phyloP scores from a whole-genome alignment of 2,888 invertebrate species.

The Linyphia triangularis region DNA sequence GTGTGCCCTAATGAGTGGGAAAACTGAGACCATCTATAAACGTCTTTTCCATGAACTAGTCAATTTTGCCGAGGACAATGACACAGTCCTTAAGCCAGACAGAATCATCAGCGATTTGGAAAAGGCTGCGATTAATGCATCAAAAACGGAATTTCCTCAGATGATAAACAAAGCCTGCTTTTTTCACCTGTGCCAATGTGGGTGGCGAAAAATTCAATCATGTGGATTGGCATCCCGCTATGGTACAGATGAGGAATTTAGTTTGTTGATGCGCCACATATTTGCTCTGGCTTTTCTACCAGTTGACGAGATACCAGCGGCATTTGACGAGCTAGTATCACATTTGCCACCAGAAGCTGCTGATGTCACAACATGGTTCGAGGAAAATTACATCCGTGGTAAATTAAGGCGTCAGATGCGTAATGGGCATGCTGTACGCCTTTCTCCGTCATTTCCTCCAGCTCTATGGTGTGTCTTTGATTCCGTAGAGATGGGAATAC shows the following conservation, averaged over 20 bases:
- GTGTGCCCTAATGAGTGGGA: not conserved
- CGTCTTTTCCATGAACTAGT: not conserved
- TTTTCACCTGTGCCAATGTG: not conserved
- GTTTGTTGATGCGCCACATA: constrained; percentile 1
- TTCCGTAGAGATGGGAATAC: too few relatives aligned
- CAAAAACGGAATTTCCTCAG: not conserved
- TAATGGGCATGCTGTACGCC: not conserved
- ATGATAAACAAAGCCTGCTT: not conserved
- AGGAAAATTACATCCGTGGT: not conserved
- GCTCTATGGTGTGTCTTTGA: not conserved
- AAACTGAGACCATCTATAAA: not conserved
- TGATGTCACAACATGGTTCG: not conserved
- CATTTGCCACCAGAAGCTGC: not conserved
- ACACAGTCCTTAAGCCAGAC: not conserved
- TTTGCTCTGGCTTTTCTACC: constrained; percentile 14
- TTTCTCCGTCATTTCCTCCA: not conserved
- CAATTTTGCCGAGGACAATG: not conserved
- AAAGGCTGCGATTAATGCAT: not conserved
- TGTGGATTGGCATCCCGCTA: not conserved
- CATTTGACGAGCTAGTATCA: not conserved
- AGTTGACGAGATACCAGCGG: not conserved
- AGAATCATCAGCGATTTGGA: not conserved
- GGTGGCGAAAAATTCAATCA: not conserved
- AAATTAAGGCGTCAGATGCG: not conserved
- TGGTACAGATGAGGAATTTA: not conserved